Evolutionary conservation across 2,113 vertebrate species (phyloP), one percentile per base, ranked within the genome.

Genomic region (Leptobrachium leishanense): DNA sequence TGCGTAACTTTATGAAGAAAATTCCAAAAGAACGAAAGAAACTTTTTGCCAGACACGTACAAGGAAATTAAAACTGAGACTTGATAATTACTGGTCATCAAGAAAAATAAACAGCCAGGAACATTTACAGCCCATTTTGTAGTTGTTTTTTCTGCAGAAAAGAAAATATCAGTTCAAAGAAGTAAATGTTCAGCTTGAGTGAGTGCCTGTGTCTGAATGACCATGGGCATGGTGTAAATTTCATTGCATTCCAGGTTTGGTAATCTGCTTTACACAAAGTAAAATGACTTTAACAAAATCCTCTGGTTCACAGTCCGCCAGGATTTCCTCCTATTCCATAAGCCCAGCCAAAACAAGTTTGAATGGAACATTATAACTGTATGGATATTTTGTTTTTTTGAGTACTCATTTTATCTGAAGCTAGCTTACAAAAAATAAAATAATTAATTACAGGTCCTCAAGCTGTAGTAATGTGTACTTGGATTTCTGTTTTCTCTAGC

Each of bases 221-320:
- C 78, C 73, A 74, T 81, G 65, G 63, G 12, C 39, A 59, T 81
- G 78, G 78, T 74, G 63, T 81, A 74, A 31, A 41, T 81, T 81
- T 74, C 64, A 74, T 74, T 81, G 54, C 71, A 74, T 81, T 81
- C 78, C 78, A 81, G 71, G 64, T 81, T 74, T 74, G 42, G 64
- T 81, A 81, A 81, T 81, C 78, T 81, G 78, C 71, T 81, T 79
- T 79, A 53, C 59, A 68, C 70, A 55, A 81, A 74, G 71, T 79
- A 54, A 79, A 73, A 79, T 79, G 68, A 79, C 76, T 72, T 79
- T 79, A 79, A 59, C 41, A 67, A 79, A 79, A 79, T 79, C 70
- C 70, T 79, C 43, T 53, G 54, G 64, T 73, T 79, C 41, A 79
- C 57, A 54, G 44, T 15, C 53, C 42, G 70, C 70, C 69, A 79